Evolutionary conservation across 2,113 vertebrate genomes (phyloP).

Genomic region (Coreoperca whiteheadi): DNA sequence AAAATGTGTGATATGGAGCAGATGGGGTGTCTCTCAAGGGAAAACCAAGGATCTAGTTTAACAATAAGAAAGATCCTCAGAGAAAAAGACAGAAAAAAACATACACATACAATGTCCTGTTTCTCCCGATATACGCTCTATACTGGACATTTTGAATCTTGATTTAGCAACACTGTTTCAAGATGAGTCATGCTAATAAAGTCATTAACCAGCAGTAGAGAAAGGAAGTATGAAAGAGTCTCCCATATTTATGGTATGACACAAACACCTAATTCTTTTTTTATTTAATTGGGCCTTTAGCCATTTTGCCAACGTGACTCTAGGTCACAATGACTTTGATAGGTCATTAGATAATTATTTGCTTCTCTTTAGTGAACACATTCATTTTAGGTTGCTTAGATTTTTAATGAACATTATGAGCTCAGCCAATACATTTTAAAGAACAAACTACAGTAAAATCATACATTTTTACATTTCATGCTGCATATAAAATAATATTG

Average conservation of each 20-base stretch:
- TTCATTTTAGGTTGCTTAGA: neutral
- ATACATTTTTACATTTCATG: neutral
- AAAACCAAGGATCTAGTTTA: slow-evolving; percentile 24
- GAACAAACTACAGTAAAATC: neutral
- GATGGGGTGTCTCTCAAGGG: slow-evolving; percentile 22
- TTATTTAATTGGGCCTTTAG: neutral
- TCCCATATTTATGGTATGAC: neutral
- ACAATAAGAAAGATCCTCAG: neutral
- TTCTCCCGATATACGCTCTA: neutral
- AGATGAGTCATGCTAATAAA: neutral
- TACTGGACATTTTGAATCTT: neutral
- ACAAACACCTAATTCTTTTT: neutral
- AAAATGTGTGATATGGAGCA: neutral
- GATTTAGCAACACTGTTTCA: neutral
- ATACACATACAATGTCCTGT: neutral
- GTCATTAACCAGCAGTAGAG: neutral
- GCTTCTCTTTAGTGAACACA: neutral
- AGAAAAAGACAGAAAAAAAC: slow-evolving; percentile 16
- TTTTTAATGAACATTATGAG: neutral
- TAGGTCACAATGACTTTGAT: too few relatives aligned
- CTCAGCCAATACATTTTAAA: neutral
- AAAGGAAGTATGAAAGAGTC: neutral
- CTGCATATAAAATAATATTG: neutral
- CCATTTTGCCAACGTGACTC: too few relatives aligned
- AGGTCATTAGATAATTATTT: neutral